Evolutionary conservation across 1,140 invertebrate species (phyloP), one percentile per base, ranked within the genome.

Genomic region (Ooceraea biroi): DNA sequence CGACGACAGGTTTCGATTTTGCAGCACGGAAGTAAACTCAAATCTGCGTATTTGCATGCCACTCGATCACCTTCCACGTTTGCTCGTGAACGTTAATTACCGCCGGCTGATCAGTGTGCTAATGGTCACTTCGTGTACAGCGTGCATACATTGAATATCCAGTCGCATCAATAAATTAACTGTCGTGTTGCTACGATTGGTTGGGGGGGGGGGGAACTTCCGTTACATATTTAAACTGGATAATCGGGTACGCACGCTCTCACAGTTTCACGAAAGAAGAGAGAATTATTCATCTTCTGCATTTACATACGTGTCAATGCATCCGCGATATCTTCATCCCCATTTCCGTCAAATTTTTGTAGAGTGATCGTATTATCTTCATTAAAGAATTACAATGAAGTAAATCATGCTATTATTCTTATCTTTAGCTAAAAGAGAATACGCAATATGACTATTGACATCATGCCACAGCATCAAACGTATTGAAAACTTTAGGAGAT

Each of bases 161-260:
- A 46, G 44, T 58, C 17, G 50, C 50, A 22, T 78, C 65, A 71
- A 69, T 80, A 80, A 80, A 80, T 80, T 80, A 80, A 80, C 19
- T 30, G 52, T 46, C 65, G 76, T 46, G 66, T 30, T 25, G 27
- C 60, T 77, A n/a, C 76, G 73, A 76, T 63, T 46, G 36, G 36
- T 3, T 36, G 2, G 36, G 36, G 36, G 36, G n/a, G n/a, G n/a
- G n/a, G n/a, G n/a, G n/a, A n/a, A 80, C 57, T 57, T 52, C 65
- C 2, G 61, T 71, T 71, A 17, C 41, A 71, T 80, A 30, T 80
- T 80, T 69, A 25, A 80, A 44, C 41, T 30, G 63, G 65, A 57
- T 57, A 27, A 80, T 80, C 27, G 50, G 44, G 44, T 36, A 71
- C 19, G 17, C 25, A 1, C 44, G 17, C 10, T 10, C 22, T 27